A percentile compares a stretch with the other conserved stretches of the same genome.
Evolutionary conservation across 1,140 invertebrate genomes (phyloP).

Genomic region (Habropoda laboriosa): DNA sequence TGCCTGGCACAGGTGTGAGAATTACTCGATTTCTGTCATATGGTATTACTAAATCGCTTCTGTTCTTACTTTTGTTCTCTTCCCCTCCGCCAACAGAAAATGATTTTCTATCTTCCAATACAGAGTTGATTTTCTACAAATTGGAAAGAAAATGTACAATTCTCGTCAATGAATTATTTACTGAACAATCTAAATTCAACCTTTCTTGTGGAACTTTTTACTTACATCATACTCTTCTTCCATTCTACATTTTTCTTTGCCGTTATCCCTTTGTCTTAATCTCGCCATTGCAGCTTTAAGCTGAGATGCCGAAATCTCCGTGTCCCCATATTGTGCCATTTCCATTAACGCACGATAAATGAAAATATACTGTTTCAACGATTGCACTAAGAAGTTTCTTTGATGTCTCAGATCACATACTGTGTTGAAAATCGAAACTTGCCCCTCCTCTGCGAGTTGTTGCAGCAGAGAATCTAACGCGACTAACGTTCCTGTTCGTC

Average conservation of each 20-base stretch:
- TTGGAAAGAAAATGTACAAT: constrained; percentile 3
- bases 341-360: constrained; percentile 97
- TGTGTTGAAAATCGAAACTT: constrained; percentile 94
- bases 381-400: constrained; percentile 96
- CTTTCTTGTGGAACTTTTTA: constrained; percentile 37
- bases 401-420: constrained; percentile 94
- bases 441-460: constrained; percentile 90
- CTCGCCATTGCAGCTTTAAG: constrained; percentile 88
- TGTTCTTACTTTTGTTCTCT: constrained; percentile 94
- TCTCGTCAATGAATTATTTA: constrained; percentile 33
- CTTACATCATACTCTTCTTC: constrained; percentile 93
- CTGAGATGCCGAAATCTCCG: constrained; percentile 89
- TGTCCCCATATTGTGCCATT: constrained; percentile 96
- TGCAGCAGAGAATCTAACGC: constrained; percentile 94
- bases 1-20: constrained; percentile 89
- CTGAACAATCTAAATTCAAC: constrained; percentile 5
- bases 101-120: constrained; percentile 91
- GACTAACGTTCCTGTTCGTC: constrained; percentile 94
- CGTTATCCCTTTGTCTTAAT: constrained; percentile 86
- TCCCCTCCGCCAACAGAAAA: constrained; percentile 90
- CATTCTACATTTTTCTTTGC: constrained; percentile 86
- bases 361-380: constrained; percentile 98
- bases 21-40: constrained; percentile 96
- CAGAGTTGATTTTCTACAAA: constrained; percentile 89
- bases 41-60: constrained; percentile 93